Conservation (phyloP, 2,113 vertebrate genomes). For the Vulpes lagopus region DNA sequence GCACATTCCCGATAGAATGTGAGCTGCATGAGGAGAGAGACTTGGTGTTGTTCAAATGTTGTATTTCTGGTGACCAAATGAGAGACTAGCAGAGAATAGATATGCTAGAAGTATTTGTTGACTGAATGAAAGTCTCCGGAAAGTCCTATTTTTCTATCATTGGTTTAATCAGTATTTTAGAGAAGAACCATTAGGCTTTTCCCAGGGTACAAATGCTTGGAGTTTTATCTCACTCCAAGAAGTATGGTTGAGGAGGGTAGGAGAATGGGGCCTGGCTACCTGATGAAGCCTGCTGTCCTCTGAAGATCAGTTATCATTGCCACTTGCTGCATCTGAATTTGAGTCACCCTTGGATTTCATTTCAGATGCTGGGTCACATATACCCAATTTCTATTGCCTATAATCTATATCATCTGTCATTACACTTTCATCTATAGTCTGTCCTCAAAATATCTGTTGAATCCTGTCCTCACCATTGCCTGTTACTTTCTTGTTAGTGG, state of each 20-base stretch:
- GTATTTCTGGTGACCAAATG: neutral
- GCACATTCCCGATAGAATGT: neutral
- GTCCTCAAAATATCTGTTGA: neutral
- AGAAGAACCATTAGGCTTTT: neutral
- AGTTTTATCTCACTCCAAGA: neutral
- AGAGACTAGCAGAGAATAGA: neutral
- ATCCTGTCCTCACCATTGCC: neutral
- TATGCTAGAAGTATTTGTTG: neutral
- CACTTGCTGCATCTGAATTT: neutral
- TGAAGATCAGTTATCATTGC: neutral
- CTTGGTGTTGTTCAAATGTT: neutral
- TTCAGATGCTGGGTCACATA: neutral
- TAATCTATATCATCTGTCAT: neutral
- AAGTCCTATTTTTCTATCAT: neutral
- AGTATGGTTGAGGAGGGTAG: neutral
- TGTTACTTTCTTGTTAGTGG: neutral
- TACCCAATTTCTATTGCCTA: neutral
- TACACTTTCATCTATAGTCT: neutral
- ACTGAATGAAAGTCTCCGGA: neutral
- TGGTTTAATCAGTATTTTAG: neutral
- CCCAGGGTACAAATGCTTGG: neutral
- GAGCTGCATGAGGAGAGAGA: neutral
- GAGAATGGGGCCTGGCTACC: neutral
- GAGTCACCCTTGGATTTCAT: neutral
- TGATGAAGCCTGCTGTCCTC: neutral